phyloP scores from a whole-genome alignment of 2,113 vertebrate species.

The Bubalus kerabau region DNA sequence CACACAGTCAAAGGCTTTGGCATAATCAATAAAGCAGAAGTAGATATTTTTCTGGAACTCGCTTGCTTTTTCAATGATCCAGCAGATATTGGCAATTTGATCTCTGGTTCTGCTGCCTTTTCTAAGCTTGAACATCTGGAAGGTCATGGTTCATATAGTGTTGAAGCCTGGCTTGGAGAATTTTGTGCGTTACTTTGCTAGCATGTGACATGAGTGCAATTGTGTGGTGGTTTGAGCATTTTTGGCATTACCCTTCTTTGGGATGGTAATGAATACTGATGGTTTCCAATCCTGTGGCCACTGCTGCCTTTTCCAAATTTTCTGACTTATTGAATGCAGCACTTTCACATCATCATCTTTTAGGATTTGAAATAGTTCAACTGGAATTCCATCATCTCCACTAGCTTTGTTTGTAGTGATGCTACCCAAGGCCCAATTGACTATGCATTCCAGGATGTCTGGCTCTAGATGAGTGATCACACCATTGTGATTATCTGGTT shows the following conservation, averaged over 20 bases:
- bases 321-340: not conserved
- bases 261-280: not conserved
- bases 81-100: not conserved
- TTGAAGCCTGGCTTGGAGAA: not conserved
- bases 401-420: not conserved
- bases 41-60: not conserved
- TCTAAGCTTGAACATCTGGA: not conserved
- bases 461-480: not conserved
- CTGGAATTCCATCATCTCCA: not conserved
- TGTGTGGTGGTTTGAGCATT: not conserved
- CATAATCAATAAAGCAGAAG: not conserved
- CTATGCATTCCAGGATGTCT: not conserved
- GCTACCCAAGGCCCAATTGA: not conserved
- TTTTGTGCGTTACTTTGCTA: not conserved
- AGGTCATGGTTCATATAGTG: not conserved
- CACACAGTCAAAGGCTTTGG: not conserved
- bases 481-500: not conserved
- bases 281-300: not conserved
- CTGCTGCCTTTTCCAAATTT: not conserved
- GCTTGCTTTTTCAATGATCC: not conserved
- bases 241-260: not conserved
- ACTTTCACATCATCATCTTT: not conserved
- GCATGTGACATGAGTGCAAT: fast-evolving
- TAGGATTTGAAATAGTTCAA: not conserved
- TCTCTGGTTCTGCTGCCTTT: not conserved